Conservation (phyloP, 2,797 vertebrate species). For the Orientallactaga sibirica region DNA sequence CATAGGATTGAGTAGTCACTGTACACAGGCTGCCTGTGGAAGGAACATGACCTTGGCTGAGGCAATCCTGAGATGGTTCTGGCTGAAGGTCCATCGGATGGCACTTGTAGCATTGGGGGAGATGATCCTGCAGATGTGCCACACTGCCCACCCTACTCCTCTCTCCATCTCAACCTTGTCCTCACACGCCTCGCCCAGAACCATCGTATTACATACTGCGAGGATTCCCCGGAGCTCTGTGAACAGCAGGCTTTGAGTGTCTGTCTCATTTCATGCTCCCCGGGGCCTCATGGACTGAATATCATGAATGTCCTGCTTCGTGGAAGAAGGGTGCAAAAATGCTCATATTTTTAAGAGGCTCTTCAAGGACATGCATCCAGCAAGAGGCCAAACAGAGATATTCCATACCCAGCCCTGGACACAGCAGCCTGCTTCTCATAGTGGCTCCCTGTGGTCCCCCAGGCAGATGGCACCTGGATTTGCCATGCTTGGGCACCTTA, state of each 20-base stretch:
- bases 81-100: neutral
- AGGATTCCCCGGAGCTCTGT: neutral
- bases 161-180: neutral
- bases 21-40: no score
- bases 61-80: neutral
- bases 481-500: neutral
- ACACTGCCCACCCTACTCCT: neutral
- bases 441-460: neutral
- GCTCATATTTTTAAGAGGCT: neutral
- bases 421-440: neutral
- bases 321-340: neutral
- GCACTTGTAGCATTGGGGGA: neutral
- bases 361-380: neutral
- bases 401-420: neutral
- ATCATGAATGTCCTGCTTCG: neutral
- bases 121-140: neutral
- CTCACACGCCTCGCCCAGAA: neutral
- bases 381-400: neutral
- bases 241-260: neutral
- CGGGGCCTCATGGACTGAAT: neutral
- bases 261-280: neutral
- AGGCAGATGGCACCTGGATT: neutral
- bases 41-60: neutral
- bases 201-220: neutral
- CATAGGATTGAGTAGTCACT: neutral